Percentiles rank a stretch among this genome's conserved stretches.
Evolutionary conservation across 2,888 invertebrate genomes (phyloP).

Genomic region (Lamellibrachia columna): DNA sequence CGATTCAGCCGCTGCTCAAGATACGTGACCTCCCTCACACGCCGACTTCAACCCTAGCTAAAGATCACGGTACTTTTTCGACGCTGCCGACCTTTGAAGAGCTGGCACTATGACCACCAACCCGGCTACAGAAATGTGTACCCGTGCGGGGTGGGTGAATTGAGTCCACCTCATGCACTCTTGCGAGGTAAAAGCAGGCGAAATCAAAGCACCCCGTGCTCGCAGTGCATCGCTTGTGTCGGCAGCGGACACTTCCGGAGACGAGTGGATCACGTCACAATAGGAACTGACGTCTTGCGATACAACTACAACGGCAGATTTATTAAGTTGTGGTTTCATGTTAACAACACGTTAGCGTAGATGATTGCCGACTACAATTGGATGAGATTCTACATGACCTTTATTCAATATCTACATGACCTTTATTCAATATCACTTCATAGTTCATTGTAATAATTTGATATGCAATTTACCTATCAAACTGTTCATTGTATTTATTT

Average conservation of each 20-base stretch:
- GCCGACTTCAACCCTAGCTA: not conserved
- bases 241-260: not conserved
- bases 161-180: not conserved
- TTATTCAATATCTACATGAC: too few species aligned
- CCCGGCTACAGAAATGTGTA: not conserved
- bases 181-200: not conserved
- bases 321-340: too few species aligned
- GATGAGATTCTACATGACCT: too few species aligned
- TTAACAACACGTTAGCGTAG: too few species aligned
- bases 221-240: not conserved
- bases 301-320: not conserved
- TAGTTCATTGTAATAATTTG: too few species aligned
- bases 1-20: too few species aligned
- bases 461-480: too few species aligned
- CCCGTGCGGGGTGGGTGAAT: not conserved
- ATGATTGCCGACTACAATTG: too few species aligned
- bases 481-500: too few species aligned
- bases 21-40: not conserved
- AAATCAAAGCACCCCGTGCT: not conserved
- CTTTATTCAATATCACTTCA: too few species aligned
- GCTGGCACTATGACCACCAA: not conserved
- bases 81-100: not conserved
- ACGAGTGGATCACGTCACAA: not conserved
- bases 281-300: not conserved
- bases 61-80: not conserved